These are phyloP conservation scores for Sanderia malayensis DNA, from an alignment of 30 jellyfish, hydroid and myxozoan genomes.

Conservation along the genomic window DNA sequence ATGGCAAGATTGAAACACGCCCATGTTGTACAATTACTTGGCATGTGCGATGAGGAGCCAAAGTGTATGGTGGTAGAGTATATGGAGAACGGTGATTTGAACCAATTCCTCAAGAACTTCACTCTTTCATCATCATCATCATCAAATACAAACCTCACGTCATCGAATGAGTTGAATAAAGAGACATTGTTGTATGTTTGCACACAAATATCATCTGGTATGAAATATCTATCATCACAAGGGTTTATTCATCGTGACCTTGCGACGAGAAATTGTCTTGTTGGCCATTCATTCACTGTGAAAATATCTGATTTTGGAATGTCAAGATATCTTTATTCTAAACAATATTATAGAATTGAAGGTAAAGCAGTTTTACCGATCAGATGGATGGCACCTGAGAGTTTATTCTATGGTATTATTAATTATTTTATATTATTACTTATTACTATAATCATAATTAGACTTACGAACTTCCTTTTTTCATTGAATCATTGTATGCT, in stretches of 20 bases:
- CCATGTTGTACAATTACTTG: slow-evolving; percentile 80
- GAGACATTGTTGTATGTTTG: slow-evolving; percentile 70
- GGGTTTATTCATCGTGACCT: slow-evolving; percentile 89
- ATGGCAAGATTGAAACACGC: slow-evolving; percentile 80
- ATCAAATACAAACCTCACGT: too few relatives aligned
- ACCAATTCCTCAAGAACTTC: slow-evolving; percentile 49
- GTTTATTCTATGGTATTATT: slow-evolving; percentile 82
- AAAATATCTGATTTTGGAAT: slow-evolving; percentile 89
- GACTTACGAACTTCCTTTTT: too few relatives aligned
- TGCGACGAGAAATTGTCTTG: slow-evolving; percentile 92
- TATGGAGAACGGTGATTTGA: slow-evolving; percentile 91
- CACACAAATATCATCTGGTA: slow-evolving; percentile 82
- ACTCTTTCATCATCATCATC: too few relatives aligned
- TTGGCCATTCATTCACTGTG: slow-evolving; percentile 85
- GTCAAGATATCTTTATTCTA: slow-evolving; percentile 74
- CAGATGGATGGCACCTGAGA: slow-evolving; percentile 98
- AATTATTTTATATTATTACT: too few relatives aligned
- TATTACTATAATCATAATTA: too few relatives aligned
- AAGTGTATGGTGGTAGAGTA: slow-evolving; percentile 86
- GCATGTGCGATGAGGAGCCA: slow-evolving; percentile 78
- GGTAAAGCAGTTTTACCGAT: slow-evolving; percentile 91
- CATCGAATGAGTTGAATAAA: too few relatives aligned
- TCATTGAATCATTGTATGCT: too few relatives aligned
- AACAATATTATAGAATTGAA: slow-evolving; percentile 84
- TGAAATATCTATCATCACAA: slow-evolving; percentile 72